phyloP scores from a whole-genome alignment of 2,888 invertebrate genomes.

The Mamestra brassicae region DNA sequence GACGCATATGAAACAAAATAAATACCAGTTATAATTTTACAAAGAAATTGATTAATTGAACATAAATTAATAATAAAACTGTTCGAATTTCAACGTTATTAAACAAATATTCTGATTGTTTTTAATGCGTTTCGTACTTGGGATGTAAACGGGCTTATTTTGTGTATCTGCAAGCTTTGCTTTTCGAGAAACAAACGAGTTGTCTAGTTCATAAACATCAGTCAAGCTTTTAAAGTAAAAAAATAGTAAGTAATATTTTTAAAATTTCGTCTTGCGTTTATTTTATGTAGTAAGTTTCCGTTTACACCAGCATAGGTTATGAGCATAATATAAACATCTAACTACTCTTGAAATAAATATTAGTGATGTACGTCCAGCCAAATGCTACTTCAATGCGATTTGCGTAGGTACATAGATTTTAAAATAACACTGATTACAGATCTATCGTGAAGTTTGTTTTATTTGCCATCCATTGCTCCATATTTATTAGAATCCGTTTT shows the following conservation, averaged over 20 bases:
- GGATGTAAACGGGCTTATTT: not conserved
- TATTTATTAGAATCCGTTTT: slow-evolving; percentile 4
- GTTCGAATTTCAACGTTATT: not conserved
- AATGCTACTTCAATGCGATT: slow-evolving; percentile 30
- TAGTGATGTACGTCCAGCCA: slow-evolving; percentile 4
- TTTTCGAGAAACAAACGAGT: not conserved
- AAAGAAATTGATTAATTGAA: too few species aligned
- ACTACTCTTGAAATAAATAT: slow-evolving; percentile 38
- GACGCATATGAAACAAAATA: too few species aligned
- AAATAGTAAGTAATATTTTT: not conserved
- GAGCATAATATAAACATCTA: slow-evolving; percentile 41
- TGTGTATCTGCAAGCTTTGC: not conserved
- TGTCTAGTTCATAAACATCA: not conserved
- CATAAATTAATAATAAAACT: too few species aligned
- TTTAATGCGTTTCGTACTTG: not conserved
- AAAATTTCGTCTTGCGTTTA: not conserved
- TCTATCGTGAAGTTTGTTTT: slow-evolving; percentile 9
- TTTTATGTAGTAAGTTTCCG: slow-evolving; percentile 19
- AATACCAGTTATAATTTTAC: too few species aligned
- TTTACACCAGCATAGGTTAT: slow-evolving; percentile 23
- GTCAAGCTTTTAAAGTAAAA: not conserved
- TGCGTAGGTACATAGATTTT: slow-evolving; percentile 17
- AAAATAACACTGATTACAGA: slow-evolving; percentile 29
- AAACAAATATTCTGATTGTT: not conserved
- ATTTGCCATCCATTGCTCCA: slow-evolving; percentile 6